A percentile compares a stretch with the other conserved stretches of the same genome.
phyloP scores from a whole-genome alignment of 2,113 vertebrate species.

The Aegotheles bennettii region DNA sequence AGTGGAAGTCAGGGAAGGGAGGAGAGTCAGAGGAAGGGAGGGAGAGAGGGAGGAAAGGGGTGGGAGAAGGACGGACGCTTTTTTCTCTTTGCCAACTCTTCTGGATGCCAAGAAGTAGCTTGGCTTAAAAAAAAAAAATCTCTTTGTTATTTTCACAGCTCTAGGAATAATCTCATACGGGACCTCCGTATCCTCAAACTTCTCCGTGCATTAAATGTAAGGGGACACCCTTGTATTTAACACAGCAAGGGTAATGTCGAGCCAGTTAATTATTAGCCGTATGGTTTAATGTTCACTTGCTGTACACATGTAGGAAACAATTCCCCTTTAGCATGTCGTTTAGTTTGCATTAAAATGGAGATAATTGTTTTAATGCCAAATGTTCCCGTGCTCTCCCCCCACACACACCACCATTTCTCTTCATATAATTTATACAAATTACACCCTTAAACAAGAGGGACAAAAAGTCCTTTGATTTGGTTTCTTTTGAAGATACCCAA shows the following conservation, averaged over 20 bases:
- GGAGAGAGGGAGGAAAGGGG: not conserved
- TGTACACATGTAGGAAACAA: conserved; percentile 39
- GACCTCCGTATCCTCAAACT: conserved; percentile 5
- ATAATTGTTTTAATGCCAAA: conserved; percentile 56
- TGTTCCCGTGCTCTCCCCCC: not conserved
- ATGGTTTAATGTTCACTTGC: conserved; percentile 53
- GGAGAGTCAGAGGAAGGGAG: not conserved
- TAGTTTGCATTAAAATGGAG: conserved; percentile 58
- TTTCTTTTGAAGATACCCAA: not conserved
- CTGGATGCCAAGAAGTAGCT: conserved; percentile 51
- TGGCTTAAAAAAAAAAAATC: not conserved
- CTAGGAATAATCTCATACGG: conserved; percentile 42
- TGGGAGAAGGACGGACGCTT: conserved; percentile 5
- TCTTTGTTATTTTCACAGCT: conserved; percentile 43
- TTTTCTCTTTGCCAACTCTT: conserved; percentile 63
- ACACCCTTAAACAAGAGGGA: conserved; percentile 6
- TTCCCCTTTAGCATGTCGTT: conserved; percentile 34
- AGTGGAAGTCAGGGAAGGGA: conserved; percentile 39
- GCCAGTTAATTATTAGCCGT: conserved; percentile 52
- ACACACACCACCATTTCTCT: not conserved
- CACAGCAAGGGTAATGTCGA: not conserved
- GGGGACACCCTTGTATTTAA: not conserved
- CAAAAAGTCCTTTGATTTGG: conserved; percentile 7
- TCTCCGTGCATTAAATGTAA: not conserved
- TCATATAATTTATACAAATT: conserved; percentile 2